Base-by-base conservation (phyloP, 2,888 invertebrate genomes). In the Papilio demoleus region DNA sequence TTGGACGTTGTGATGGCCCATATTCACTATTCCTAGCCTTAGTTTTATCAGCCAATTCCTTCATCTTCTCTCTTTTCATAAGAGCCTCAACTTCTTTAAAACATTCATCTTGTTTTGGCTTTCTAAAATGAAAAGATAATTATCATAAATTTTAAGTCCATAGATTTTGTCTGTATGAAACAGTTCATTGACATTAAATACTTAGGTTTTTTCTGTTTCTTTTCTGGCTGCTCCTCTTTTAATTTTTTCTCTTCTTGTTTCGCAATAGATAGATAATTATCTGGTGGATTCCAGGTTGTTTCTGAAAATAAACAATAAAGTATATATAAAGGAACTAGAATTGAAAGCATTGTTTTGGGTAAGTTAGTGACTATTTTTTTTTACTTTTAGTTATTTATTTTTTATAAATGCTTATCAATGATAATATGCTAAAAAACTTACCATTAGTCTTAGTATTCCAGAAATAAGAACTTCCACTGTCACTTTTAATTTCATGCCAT, bases 391-490 rank as follows among this genome's bases (percentile, higher is more conserved):
- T n/a, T n/a, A n/a, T n/a, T n/a, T n/a, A n/a, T n/a, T n/a, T n/a
- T n/a, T n/a, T n/a, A n/a, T n/a, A n/a, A n/a, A n/a, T n/a, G n/a
- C n/a, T n/a, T n/a, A n/a, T n/a, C n/a, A n/a, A n/a, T n/a, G n/a
- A n/a, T n/a, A n/a, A n/a, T n/a, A n/a, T n/a, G n/a, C n/a, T n/a
- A n/a, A n/a, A n/a, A n/a, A 34, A 45, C n/a, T 68, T 86, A 96
- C 97, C 96, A 90, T 96, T 96, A 40, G 97, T 97, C 73, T 95
- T 93, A 1, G 94, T 95, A 84, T 98, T 97, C 97, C 97, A 98
- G 79, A 96, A 98, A 83, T 98, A 98, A 0, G 95, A 94, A 75
- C 95, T 93, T 0, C 97, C 97, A 78, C 96, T 96, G 60, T 95
- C 95, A 71, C 95, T 94, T 75, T 94, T 94, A 0, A 95, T 95